Conservation (phyloP, 1,140 invertebrate species). For the Zaprionus lachaisei region DNA sequence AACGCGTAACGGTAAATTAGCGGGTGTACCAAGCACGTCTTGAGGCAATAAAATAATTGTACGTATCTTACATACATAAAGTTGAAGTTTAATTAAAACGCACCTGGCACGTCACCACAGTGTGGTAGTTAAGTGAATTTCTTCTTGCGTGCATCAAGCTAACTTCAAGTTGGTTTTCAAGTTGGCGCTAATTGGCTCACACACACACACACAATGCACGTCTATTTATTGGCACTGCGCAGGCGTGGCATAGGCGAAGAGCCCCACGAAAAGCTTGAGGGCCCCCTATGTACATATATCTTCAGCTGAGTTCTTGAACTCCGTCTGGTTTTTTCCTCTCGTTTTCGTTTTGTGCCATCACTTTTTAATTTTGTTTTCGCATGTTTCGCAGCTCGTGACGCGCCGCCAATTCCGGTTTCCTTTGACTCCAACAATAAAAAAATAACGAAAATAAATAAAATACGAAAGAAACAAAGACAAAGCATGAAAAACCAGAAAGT, state of each 20-base stretch:
- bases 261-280: slow-evolving; percentile 7
- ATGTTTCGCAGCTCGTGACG: slow-evolving; percentile 62
- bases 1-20: slow-evolving; percentile 43
- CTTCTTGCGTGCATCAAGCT: slow-evolving; percentile 9
- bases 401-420: slow-evolving; percentile 68
- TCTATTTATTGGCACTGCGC: slow-evolving; percentile 34
- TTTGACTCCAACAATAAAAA: slow-evolving; percentile 24
- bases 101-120: slow-evolving; percentile 15
- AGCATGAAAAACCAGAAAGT: slow-evolving; percentile 48
- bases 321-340: slow-evolving; percentile 68
- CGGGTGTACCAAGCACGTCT: slow-evolving; percentile 25
- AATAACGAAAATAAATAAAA: slow-evolving; percentile 21
- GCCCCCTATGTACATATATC: not conserved
- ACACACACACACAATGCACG: slow-evolving; percentile 23
- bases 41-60: slow-evolving; percentile 25
- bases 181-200: slow-evolving; percentile 53
- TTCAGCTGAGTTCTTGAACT: slow-evolving; percentile 44
- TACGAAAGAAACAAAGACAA: slow-evolving; percentile 26
- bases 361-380: slow-evolving; percentile 48
- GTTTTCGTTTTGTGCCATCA: slow-evolving; percentile 48
- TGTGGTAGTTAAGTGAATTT: slow-evolving; percentile 18
- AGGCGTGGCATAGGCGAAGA: slow-evolving; percentile 46
- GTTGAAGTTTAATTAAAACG: slow-evolving; percentile 2
- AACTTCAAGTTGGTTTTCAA: slow-evolving; percentile 28
- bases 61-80: slow-evolving; percentile 17